phyloP scores from a whole-genome alignment of 2,888 invertebrate species.

The Cephus nigrinus region DNA sequence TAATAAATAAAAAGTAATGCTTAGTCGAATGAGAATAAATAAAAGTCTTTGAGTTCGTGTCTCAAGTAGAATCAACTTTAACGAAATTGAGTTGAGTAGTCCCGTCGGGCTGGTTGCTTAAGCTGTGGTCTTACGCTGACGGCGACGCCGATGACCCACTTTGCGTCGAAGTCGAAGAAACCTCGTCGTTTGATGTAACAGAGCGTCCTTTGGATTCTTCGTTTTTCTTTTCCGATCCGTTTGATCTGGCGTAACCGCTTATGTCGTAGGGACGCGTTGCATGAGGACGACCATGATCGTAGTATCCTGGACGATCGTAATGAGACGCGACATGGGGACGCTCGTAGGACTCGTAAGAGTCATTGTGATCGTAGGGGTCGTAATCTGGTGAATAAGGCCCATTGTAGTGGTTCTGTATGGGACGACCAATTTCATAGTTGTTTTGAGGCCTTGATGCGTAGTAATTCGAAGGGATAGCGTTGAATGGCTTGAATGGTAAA shows the following conservation, averaged over 20 bases:
- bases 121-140: not conserved
- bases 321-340: not conserved
- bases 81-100: not conserved
- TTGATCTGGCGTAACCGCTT: slow-evolving; percentile 14
- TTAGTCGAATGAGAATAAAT: not conserved
- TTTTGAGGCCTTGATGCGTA: not conserved
- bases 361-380: slow-evolving; percentile 16
- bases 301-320: not conserved
- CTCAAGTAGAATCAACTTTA: not conserved
- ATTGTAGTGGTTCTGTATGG: slow-evolving; percentile 6
- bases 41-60: not conserved
- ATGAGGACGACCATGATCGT: not conserved
- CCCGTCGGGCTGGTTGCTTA: not conserved
- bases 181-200: not conserved
- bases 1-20: not conserved
- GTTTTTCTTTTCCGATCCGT: not conserved
- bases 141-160: not conserved
- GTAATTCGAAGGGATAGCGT: slow-evolving; percentile 16
- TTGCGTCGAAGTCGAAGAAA: not conserved
- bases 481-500: slow-evolving; percentile 19
- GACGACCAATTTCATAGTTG: not conserved
- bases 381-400: slow-evolving; percentile 17
- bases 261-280: slow-evolving; percentile 7
- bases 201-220: not conserved
- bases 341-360: slow-evolving; percentile 14